Evolutionary conservation across 2,888 invertebrate species (phyloP).

Genomic region (Tetropium fuscum): DNA sequence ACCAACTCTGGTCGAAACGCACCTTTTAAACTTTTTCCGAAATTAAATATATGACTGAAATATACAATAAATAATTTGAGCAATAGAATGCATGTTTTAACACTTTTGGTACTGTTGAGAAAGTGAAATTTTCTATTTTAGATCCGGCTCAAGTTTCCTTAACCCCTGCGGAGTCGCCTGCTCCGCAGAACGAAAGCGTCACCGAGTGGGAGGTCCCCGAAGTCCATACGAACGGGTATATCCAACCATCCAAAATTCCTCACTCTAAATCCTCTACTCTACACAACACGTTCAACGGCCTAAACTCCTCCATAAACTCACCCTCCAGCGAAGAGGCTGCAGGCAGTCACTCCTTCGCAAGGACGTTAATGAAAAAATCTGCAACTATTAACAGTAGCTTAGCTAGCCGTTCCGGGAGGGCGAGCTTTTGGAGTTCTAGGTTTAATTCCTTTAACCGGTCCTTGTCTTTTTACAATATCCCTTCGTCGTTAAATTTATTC

Average conservation of each 20-base stretch:
- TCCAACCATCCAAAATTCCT: slow-evolving; percentile 40
- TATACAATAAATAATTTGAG: too few relatives aligned
- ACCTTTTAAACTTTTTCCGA: too few relatives aligned
- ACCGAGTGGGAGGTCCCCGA: slow-evolving; percentile 36
- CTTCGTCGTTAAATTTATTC: slow-evolving; percentile 47
- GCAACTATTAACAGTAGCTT: slow-evolving; percentile 49
- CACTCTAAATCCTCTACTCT: slow-evolving; percentile 49
- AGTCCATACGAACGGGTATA: slow-evolving; percentile 44
- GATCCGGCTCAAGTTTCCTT: slow-evolving; percentile 19
- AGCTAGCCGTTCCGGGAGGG: slow-evolving; percentile 28
- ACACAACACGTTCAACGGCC: slow-evolving; percentile 32
- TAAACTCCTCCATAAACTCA: not conserved
- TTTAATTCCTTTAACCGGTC: slow-evolving; percentile 34
- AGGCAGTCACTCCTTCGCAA: not conserved
- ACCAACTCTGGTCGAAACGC: too few relatives aligned
- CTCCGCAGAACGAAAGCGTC: not conserved
- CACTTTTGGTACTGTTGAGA: too few relatives aligned
- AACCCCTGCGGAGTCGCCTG: not conserved
- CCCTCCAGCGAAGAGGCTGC: not conserved
- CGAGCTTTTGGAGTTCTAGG: slow-evolving; percentile 39
- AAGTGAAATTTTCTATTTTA: slow-evolving; percentile 27
- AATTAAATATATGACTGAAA: too few relatives aligned
- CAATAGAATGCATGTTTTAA: too few relatives aligned
- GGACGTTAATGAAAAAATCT: slow-evolving; percentile 48
- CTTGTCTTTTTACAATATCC: slow-evolving; percentile 42